Conservation (phyloP, 2,113 vertebrate species). For the Charina bottae region DNA sequence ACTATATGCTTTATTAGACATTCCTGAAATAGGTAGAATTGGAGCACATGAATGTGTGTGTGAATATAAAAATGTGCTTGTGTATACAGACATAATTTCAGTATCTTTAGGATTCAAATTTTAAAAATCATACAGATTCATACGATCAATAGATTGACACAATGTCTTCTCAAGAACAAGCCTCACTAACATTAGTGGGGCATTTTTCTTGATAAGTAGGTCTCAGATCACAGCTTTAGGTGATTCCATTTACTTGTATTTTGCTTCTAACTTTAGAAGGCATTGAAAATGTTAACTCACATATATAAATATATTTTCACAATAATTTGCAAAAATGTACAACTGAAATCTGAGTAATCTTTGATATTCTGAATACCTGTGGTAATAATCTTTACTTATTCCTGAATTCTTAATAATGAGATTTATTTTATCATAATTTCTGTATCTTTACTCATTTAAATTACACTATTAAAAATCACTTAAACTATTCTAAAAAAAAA, state of each 20-base stretch:
- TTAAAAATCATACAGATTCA: background rate
- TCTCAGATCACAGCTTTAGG: background rate
- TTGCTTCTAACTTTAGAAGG: constrained; percentile 46
- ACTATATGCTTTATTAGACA: constrained; percentile 46
- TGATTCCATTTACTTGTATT: constrained; percentile 42
- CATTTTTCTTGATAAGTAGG: background rate
- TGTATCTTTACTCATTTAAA: constrained; percentile 60
- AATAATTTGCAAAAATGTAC: constrained; percentile 60
- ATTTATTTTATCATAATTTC: constrained; percentile 48
- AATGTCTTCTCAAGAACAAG: background rate
- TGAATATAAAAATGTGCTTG: background rate
- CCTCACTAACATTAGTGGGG: background rate
- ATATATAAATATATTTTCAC: background rate
- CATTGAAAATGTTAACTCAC: background rate
- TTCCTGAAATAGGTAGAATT: constrained; percentile 28
- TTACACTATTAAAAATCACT: constrained; percentile 58
- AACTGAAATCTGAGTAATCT: constrained; percentile 39
- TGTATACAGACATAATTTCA: background rate
- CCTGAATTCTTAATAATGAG: constrained; percentile 35
- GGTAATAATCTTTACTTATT: constrained; percentile 43
- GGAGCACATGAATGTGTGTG: constrained; percentile 4
- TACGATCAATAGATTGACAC: constrained; percentile 24
- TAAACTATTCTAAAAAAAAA: background rate
- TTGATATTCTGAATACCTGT: constrained; percentile 37
- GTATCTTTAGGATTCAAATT: constrained; percentile 42